Evolutionary conservation across 2,113 vertebrate genomes (phyloP).

Genomic region (Lamprologus sp.): DNA sequence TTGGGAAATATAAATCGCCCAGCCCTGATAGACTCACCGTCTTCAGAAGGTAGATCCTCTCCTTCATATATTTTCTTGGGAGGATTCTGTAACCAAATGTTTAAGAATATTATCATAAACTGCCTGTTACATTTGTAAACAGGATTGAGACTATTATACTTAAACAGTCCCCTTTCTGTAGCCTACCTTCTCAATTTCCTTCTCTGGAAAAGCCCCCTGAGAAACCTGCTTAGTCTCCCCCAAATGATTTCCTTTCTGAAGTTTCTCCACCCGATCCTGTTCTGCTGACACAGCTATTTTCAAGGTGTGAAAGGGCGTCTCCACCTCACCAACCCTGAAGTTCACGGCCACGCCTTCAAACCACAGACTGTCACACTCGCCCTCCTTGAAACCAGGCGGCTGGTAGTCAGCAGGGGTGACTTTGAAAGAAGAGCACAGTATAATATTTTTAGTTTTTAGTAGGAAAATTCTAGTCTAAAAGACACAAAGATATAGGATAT

Average conservation of each 20-base stretch:
- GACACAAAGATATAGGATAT: background rate
- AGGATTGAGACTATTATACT: background rate
- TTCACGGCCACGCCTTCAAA: constrained; percentile 83
- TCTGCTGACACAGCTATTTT: constrained; percentile 83
- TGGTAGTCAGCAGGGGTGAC: constrained; percentile 90
- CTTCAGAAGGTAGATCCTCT: constrained; percentile 56
- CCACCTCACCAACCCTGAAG: constrained; percentile 85
- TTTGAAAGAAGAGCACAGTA: constrained; percentile 32
- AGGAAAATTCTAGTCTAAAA: background rate
- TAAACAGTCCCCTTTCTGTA: background rate
- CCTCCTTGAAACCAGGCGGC: constrained; percentile 90
- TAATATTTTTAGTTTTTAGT: background rate
- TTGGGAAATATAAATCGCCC: background rate
- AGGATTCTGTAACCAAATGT: constrained; percentile 8
- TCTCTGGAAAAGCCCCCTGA: background rate
- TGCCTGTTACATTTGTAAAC: background rate
- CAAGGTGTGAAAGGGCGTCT: constrained; percentile 81
- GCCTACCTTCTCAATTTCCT: background rate
- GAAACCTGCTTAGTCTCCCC: background rate
- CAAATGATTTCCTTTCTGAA: constrained; percentile 42
- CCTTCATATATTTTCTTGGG: background rate
- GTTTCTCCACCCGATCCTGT: constrained; percentile 41
- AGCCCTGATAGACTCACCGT: constrained; percentile 41
- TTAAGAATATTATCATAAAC: background rate
- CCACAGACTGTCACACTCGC: constrained; percentile 73